A percentile compares a stretch with the other conserved stretches of the same genome.
These are phyloP conservation scores for Carapus acus DNA, from an alignment of 2,797 vertebrate species.

Conservation along the genomic window DNA sequence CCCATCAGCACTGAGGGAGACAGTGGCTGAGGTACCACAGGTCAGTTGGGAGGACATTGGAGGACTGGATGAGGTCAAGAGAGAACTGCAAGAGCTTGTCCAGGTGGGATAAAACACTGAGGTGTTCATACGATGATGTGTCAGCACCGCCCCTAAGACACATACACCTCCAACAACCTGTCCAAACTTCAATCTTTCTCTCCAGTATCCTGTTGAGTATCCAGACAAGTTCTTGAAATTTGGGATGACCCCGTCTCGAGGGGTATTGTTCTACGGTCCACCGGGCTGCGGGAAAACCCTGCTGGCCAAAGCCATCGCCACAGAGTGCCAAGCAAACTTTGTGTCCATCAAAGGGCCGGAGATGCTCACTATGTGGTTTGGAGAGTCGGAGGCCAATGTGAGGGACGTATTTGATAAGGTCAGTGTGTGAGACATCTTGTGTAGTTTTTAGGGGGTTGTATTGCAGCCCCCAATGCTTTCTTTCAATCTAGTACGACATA, in stretches of 20 bases:
- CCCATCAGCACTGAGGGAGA: slow-evolving; percentile 91
- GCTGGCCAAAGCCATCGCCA: slow-evolving; percentile 92
- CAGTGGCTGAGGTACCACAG: slow-evolving; percentile 89
- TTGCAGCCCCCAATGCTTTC: not conserved
- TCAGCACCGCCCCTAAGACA: not conserved
- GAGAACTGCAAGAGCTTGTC: slow-evolving; percentile 91
- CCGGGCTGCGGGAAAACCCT: slow-evolving; percentile 94
- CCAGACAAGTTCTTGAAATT: slow-evolving; percentile 98
- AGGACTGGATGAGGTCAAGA: slow-evolving; percentile 90
- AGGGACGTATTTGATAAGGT: slow-evolving; percentile 94
- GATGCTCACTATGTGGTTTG: slow-evolving; percentile 96
- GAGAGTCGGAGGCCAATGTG: slow-evolving; percentile 93
- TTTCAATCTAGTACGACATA: not conserved
- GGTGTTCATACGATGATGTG: not conserved
- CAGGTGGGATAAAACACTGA: slow-evolving; percentile 70
- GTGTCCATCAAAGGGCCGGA: slow-evolving; percentile 95
- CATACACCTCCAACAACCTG: too few relatives aligned
- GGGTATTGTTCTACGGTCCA: slow-evolving; percentile 94
- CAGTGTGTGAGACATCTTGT: too few relatives aligned
- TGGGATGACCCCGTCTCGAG: slow-evolving; percentile 93
- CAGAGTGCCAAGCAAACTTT: slow-evolving; percentile 94
- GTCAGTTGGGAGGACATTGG: slow-evolving; percentile 95
- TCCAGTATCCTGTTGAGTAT: slow-evolving; percentile 92
- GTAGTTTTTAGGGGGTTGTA: not conserved
- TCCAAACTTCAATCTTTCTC: too few relatives aligned